These are phyloP conservation scores for Catharus minimus DNA, from an alignment of 2,113 vertebrate genomes.

Conservation along the genomic window DNA sequence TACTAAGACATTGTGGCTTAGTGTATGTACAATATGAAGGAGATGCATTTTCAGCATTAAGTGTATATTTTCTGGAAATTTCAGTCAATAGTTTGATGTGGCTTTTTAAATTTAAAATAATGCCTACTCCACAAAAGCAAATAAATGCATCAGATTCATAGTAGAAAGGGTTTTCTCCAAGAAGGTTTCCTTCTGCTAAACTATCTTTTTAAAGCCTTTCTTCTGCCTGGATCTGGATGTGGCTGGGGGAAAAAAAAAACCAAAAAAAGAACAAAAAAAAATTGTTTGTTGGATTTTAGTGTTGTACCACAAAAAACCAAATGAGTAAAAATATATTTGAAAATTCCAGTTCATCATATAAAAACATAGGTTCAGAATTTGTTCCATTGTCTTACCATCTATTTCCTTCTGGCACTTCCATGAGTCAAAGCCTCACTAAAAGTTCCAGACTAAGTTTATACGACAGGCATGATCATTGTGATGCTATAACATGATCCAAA, in stretches of 20 bases:
- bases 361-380: background rate
- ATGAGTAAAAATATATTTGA: background rate
- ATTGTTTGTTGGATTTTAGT: background rate
- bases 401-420: background rate
- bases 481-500: background rate
- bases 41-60: background rate
- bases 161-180: background rate
- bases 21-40: background rate
- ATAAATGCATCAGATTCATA: background rate
- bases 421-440: background rate
- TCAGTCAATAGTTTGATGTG: background rate
- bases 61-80: background rate
- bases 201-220: background rate
- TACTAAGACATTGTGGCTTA: background rate
- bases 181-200: background rate
- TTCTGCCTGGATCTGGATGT: background rate
- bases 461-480: background rate
- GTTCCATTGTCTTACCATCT: background rate
- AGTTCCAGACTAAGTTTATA: background rate
- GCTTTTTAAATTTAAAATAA: background rate
- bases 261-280: background rate
- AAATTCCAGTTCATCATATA: background rate
- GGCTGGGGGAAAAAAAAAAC: background rate
- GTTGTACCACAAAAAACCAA: background rate
- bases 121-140: background rate